These are phyloP conservation scores for Drosophila orosa DNA, from an alignment of 1,140 invertebrate species.

Conservation along the genomic window DNA sequence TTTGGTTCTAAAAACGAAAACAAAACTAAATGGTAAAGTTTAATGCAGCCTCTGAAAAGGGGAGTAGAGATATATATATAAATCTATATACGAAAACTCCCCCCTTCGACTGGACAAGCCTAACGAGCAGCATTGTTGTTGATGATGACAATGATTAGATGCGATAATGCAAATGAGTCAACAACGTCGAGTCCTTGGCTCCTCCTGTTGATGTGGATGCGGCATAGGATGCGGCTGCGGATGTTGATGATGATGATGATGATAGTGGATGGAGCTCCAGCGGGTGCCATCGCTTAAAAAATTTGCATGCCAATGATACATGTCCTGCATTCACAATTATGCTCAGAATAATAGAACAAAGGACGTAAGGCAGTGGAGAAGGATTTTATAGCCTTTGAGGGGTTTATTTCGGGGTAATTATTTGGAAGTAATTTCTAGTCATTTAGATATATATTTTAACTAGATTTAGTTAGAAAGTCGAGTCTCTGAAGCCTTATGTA, in stretches of 20 bases:
- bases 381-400: background rate
- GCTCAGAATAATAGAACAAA: conserved; percentile 14
- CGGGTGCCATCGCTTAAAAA: conserved; percentile 42
- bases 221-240: background rate
- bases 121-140: conserved; percentile 80
- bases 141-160: conserved; percentile 83
- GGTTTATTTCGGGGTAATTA: background rate
- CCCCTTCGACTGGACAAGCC: conserved; percentile 37
- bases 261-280: conserved; percentile 6
- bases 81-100: background rate
- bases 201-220: conserved; percentile 14
- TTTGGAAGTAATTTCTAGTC: background rate
- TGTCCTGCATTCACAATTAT: conserved; percentile 34
- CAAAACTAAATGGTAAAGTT: conserved; percentile 49
- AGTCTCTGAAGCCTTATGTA: background rate
- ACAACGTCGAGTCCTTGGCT: conserved; percentile 31
- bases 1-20: conserved; percentile 51
- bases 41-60: conserved; percentile 29
- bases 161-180: conserved; percentile 82
- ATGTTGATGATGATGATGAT: conserved; percentile 20
- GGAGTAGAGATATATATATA: background rate
- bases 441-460: background rate
- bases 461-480: background rate
- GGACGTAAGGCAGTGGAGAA: accelerated
- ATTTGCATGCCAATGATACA: conserved; percentile 78